Evolutionary conservation across 1,140 invertebrate species (phyloP), one percentile per base, ranked within the genome.

Genomic region (Sminthurides bifidus): DNA sequence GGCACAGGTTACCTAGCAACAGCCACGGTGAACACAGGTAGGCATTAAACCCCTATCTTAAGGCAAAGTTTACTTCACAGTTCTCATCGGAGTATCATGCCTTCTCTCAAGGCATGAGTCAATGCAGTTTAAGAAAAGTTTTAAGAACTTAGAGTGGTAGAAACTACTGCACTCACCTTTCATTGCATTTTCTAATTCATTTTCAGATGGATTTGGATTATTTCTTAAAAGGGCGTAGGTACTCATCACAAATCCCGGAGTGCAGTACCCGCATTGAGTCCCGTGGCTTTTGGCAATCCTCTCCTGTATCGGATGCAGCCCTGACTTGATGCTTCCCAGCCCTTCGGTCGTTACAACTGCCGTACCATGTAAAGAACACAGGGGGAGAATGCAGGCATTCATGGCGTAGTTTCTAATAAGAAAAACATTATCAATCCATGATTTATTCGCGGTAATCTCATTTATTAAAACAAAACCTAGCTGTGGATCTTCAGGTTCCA

Each of bases 1-100:
- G 71, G 51, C 76, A 76, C 2, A 76, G 65, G 64, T 77, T 77
- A 27, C 76, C 74, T n/a, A n/a, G n/a, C n/a, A n/a, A n/a, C n/a
- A n/a, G n/a, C n/a, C n/a, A n/a, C n/a, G n/a, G n/a, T n/a, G n/a
- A n/a, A n/a, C n/a, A n/a, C n/a, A n/a, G n/a, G n/a, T n/a, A n/a
- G n/a, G n/a, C n/a, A n/a, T n/a, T n/a, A n/a, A n/a, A n/a, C n/a
- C n/a, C n/a, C n/a, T n/a, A n/a, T n/a, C n/a, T n/a, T n/a, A n/a
- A n/a, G n/a, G n/a, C n/a, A n/a, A n/a, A n/a, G n/a, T n/a, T n/a
- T n/a, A n/a, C n/a, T n/a, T n/a, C n/a, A n/a, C n/a, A n/a, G n/a
- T n/a, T n/a, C n/a, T n/a, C n/a, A n/a, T n/a, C n/a, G n/a, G n/a
- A n/a, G n/a, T n/a, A n/a, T n/a, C n/a, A n/a, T n/a, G n/a, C n/a